A percentile compares a stretch with the other conserved stretches of the same genome.
Conservation (phyloP, 2,888 invertebrate genomes). For the Ormyrus rosae region DNA sequence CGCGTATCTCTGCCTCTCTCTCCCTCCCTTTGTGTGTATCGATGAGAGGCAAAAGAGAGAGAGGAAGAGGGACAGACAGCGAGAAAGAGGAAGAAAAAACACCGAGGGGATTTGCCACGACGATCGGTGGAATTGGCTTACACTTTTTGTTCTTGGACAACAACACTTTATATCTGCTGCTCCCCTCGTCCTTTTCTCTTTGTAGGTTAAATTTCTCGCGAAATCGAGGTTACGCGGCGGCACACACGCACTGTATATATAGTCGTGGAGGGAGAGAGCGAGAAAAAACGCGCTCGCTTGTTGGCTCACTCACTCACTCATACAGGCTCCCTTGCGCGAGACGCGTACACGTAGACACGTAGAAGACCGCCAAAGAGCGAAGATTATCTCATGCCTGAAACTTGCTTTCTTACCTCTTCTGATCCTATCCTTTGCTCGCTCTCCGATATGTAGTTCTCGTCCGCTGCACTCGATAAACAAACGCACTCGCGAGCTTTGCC, state of each 20-base stretch:
- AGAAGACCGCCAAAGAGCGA: background rate
- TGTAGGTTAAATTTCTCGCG: slow-evolving; percentile 48
- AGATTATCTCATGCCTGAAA: background rate
- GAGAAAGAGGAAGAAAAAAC: slow-evolving; percentile 20
- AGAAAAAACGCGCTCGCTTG: background rate
- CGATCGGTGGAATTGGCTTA: background rate
- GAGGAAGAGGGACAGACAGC: slow-evolving; percentile 23
- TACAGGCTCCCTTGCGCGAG: background rate
- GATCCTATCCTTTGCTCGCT: no score
- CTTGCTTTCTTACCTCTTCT: no score
- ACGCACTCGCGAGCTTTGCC: background rate
- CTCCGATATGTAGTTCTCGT: background rate
- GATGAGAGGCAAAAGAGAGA: slow-evolving; percentile 4
- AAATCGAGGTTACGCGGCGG: slow-evolving; percentile 48
- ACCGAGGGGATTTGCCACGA: slow-evolving; percentile 24
- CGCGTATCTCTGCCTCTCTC: slow-evolving; percentile 5
- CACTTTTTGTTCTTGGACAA: no score
- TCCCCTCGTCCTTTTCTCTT: slow-evolving; percentile 11
- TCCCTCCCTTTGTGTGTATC: background rate
- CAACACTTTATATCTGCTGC: background rate
- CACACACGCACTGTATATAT: background rate
- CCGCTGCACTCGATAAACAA: background rate
- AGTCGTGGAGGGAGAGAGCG: no score
- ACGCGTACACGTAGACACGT: background rate
- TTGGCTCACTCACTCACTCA: background rate